Evolutionary conservation across 2,888 invertebrate genomes (phyloP), one percentile per base, ranked within the genome.

Genomic region (Molanna angustata): DNA sequence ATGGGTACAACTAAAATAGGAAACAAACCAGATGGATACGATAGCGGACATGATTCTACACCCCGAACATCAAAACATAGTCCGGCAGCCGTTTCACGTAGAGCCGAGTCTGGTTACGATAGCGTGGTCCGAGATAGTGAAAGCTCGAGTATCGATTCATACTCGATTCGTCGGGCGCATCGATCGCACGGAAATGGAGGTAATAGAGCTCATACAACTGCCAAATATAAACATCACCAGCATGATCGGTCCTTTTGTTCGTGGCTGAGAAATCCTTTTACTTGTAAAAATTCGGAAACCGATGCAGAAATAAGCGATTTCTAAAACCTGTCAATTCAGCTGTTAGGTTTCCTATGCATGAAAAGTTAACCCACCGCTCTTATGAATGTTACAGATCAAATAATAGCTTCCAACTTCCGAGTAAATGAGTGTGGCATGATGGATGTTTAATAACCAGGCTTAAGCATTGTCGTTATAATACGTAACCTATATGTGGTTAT

Each of bases 91-190:
- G 84, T 89, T 2, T 89, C 88, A 1, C 74, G 89, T 60, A 79
- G 89, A 45, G 90, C 92, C 2, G 92, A 93, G 67, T 92, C 90
- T 64, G 94, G 94, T 1, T 94, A 94, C 65, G 94, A 94, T 66
- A 93, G 92, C 63, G 90, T 94, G 60, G 86, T 92, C 7, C 77
- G 93, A 56, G 93, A 93, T 68, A 88, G 89, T 61, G 93, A 94
- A 66, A 91, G 90, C 57, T 91, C 91, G 17, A 91, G 90, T 54
- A 83, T 90, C 61, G 90, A 90, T 60, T 93, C 93, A 0, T 78
- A 76, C 48, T 76, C 76, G 3, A 76, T 77, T 4, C 65, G 76
- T 18, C 67, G 74, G 40, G 51, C 40, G 72, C 77, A n/a, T 74
- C 75, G 11, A 73, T 75, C 6, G 73, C 77, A 11, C 64, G 76